Evolutionary conservation across 1,140 invertebrate genomes (phyloP).

Genomic region (Oryctes rhinoceros): DNA sequence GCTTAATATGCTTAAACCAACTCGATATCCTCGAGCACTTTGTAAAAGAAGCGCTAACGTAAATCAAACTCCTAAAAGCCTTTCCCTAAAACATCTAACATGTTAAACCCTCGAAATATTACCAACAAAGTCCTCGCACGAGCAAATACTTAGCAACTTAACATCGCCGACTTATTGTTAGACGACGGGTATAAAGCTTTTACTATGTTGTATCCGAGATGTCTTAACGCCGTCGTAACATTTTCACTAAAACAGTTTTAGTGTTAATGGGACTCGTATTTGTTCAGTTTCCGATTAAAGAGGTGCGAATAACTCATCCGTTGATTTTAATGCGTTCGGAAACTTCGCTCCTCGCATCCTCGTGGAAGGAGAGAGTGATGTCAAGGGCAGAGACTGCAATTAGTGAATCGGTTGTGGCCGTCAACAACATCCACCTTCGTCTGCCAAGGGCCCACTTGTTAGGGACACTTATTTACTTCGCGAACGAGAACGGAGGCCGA

Average conservation of each 20-base stretch:
- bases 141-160: too few relatives aligned
- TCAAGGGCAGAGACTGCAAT: conserved; percentile 48
- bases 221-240: background rate
- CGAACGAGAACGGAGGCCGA: background rate
- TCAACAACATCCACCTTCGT: conserved; percentile 44
- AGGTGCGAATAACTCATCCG: conserved; percentile 33
- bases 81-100: too few relatives aligned
- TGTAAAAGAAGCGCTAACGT: too few relatives aligned
- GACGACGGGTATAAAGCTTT: background rate
- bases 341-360: background rate
- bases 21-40: too few relatives aligned
- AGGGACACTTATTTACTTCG: conserved; percentile 27
- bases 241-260: conserved; percentile 32
- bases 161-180: background rate
- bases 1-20: too few relatives aligned
- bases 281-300: conserved; percentile 32
- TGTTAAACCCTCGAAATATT: too few relatives aligned
- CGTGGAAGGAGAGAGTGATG: conserved; percentile 35
- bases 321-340: conserved; percentile 27
- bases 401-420: conserved; percentile 45
- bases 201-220: background rate
- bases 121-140: too few relatives aligned
- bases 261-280: conserved; percentile 23
- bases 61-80: too few relatives aligned
- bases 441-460: conserved; percentile 36